Evolutionary conservation across 2,113 vertebrate species (phyloP).

Genomic region (Hippolais icterina): DNA sequence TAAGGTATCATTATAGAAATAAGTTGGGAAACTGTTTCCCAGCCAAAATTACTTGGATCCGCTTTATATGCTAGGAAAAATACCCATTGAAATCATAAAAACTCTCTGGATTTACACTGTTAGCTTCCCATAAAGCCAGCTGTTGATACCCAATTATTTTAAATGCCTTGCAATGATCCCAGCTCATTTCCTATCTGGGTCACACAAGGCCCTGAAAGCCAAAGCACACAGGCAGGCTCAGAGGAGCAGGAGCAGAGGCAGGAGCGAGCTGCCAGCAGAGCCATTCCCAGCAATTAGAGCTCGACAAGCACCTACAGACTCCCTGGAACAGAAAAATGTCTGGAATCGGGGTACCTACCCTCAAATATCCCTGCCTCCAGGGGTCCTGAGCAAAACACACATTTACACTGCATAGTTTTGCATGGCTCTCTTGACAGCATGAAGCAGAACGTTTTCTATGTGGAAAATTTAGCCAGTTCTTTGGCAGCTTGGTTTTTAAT

Average conservation of each 20-base stretch:
- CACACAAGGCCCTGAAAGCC: not conserved
- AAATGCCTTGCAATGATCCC: conserved; percentile 26
- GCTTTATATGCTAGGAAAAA: not conserved
- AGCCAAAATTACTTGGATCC: conserved; percentile 47
- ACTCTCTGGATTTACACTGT: conserved; percentile 30
- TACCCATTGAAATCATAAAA: conserved; percentile 32
- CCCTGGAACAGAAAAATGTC: not conserved
- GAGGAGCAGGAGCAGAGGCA: not conserved
- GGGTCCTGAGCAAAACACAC: not conserved
- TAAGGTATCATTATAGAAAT: conserved; percentile 7
- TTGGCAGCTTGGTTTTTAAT: not conserved
- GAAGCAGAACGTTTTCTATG: not conserved
- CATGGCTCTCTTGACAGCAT: not conserved
- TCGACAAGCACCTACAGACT: not conserved
- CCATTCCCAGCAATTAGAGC: conserved; percentile 6
- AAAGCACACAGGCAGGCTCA: not conserved
- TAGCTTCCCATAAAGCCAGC: conserved; percentile 43
- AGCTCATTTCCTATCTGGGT: conserved; percentile 55
- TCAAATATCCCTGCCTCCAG: not conserved
- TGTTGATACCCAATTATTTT: conserved; percentile 55
- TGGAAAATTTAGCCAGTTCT: not conserved
- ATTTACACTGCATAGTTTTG: not conserved
- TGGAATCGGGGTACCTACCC: not conserved
- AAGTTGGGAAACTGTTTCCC: conserved; percentile 24
- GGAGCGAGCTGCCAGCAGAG: not conserved